phyloP scores from a whole-genome alignment of 1,140 invertebrate genomes.

The Camponotus vicinus region DNA sequence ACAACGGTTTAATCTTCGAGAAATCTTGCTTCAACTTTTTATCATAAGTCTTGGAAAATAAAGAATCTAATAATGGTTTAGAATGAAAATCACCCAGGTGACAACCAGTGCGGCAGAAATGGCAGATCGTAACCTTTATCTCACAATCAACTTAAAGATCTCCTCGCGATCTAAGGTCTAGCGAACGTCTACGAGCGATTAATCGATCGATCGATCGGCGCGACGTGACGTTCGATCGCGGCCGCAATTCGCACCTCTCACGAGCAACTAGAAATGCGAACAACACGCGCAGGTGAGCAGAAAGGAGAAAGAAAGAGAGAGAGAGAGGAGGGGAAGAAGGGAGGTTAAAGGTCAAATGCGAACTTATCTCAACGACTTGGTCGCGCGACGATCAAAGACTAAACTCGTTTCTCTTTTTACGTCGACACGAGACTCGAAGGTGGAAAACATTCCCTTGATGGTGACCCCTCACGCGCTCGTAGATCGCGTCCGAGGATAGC shows the following conservation, averaged over 20 bases:
- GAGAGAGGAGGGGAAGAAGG: background rate
- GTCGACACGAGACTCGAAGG: slow-evolving; percentile 1
- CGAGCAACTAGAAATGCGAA: slow-evolving; percentile 42
- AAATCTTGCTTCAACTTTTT: background rate
- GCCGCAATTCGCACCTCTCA: slow-evolving; percentile 32
- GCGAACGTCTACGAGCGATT: slow-evolving; percentile 52
- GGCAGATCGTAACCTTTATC: slow-evolving; percentile 35
- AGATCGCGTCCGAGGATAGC: slow-evolving; percentile 27
- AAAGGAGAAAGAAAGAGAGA: background rate
- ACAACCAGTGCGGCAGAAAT: background rate
- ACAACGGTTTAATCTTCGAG: background rate
- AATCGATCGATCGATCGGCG: slow-evolving; percentile 50
- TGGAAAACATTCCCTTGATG: slow-evolving; percentile 25
- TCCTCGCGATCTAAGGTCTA: slow-evolving; percentile 55
- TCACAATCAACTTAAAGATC: background rate
- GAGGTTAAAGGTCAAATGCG: slow-evolving; percentile 58
- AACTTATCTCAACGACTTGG: slow-evolving; percentile 44
- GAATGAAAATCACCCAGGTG: background rate
- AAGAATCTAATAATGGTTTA: background rate
- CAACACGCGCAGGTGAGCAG: slow-evolving; percentile 22
- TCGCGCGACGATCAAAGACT: slow-evolving; percentile 65
- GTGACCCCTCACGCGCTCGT: slow-evolving; percentile 11
- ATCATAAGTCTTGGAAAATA: background rate
- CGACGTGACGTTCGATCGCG: slow-evolving; percentile 47
- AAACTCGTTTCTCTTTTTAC: slow-evolving; percentile 53